These are phyloP conservation scores for Lasaia peninsularis DNA, from an alignment of 1,140 invertebrate species.

Conservation along the genomic window DNA sequence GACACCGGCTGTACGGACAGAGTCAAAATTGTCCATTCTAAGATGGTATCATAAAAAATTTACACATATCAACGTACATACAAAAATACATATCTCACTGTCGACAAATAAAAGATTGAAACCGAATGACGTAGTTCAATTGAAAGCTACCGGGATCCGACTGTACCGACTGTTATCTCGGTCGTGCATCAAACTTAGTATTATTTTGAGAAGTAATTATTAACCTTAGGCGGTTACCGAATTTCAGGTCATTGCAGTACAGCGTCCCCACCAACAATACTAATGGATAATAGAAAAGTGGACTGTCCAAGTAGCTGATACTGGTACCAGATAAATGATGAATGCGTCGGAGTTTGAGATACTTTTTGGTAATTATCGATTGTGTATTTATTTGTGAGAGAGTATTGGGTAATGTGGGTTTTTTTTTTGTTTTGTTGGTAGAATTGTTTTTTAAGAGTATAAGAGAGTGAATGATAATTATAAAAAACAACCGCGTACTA, in stretches of 20 bases:
- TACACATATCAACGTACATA: no score
- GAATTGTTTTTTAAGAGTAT: no score
- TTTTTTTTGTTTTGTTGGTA: no score
- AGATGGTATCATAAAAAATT: no score
- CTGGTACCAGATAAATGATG: slow-evolving; percentile 59
- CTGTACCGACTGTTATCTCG: slow-evolving; percentile 53
- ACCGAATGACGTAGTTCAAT: not conserved
- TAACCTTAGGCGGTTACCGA: slow-evolving; percentile 71
- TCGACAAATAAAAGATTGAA: not conserved
- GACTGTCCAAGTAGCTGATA: slow-evolving; percentile 65
- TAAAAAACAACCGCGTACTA: no score
- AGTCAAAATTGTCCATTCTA: no score
- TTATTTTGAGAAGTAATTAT: slow-evolving; percentile 77
- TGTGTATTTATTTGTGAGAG: slow-evolving; percentile 24
- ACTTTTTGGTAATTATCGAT: slow-evolving; percentile 53
- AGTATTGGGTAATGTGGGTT: not conserved
- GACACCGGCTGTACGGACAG: no score
- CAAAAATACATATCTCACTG: no score
- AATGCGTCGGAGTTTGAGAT: slow-evolving; percentile 56
- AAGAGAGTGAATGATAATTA: no score
- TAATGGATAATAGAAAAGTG: slow-evolving; percentile 74
- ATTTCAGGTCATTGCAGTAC: slow-evolving; percentile 60
- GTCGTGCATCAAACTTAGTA: slow-evolving; percentile 69
- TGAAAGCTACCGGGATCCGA: slow-evolving; percentile 34
- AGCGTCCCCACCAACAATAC: slow-evolving; percentile 45